Conservation (phyloP, 2,888 invertebrate genomes). For the Dryadula phaetusa region DNA sequence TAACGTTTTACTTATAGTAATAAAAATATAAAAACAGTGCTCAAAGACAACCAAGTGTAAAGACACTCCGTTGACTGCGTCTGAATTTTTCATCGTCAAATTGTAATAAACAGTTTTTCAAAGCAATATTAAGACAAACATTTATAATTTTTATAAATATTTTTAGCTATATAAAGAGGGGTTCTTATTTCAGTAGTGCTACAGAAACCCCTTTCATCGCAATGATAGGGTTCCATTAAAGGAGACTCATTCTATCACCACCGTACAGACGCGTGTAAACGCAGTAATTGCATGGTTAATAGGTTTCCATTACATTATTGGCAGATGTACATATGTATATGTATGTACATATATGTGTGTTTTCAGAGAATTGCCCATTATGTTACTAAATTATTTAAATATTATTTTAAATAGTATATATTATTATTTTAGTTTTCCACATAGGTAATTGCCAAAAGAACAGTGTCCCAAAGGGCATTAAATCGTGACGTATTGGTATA, state of each 20-base stretch:
- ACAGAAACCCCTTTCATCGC: constrained; percentile 24
- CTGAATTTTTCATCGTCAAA: no score
- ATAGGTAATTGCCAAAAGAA: no score
- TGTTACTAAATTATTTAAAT: background rate
- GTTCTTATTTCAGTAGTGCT: constrained; percentile 28
- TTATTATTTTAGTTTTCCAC: no score
- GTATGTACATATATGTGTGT: background rate
- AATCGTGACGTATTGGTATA: background rate
- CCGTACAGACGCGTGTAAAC: constrained; percentile 25
- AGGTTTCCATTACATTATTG: background rate
- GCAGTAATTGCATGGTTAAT: constrained; percentile 2
- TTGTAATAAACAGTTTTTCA: constrained; percentile 1
- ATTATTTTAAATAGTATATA: no score
- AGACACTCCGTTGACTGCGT: no score
- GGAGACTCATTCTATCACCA: constrained; percentile 27
- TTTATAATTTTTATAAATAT: background rate
- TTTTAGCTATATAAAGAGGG: constrained; percentile 10
- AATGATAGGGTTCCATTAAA: constrained; percentile 27
- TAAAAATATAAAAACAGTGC: no score
- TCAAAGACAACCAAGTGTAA: no score
- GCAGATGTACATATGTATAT: background rate
- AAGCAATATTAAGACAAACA: background rate
- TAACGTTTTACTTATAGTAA: no score
- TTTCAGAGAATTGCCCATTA: background rate
- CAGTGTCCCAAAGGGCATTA: no score